Conservation (phyloP, 2,888 invertebrate species). For the Oscheius myriophilus region DNA sequence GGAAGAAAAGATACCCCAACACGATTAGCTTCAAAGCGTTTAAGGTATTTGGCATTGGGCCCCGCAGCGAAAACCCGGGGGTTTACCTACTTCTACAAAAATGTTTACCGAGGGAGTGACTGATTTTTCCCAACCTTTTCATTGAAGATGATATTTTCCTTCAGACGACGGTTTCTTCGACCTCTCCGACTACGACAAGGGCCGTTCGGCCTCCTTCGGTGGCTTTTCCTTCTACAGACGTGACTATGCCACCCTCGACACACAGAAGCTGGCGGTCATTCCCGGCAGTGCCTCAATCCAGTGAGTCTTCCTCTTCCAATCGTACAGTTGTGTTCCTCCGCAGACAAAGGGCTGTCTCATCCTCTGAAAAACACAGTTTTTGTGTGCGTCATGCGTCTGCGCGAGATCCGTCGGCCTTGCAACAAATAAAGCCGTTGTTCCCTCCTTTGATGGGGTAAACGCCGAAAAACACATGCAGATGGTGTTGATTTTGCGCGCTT, state of each 20-base stretch:
- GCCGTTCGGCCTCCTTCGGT: slow-evolving; percentile 22
- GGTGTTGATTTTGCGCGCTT: slow-evolving; percentile 11
- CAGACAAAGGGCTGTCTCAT: too few relatives aligned
- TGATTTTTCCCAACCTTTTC: too few relatives aligned
- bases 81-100: too few relatives aligned
- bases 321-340: too few relatives aligned
- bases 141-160: too few relatives aligned
- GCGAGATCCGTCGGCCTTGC: neutral
- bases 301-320: neutral
- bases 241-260: slow-evolving; percentile 17
- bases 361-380: too few relatives aligned
- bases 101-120: too few relatives aligned
- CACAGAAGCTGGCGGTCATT: slow-evolving; percentile 20
- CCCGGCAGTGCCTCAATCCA: slow-evolving; percentile 14
- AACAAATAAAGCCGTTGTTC: slow-evolving; percentile 1
- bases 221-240: slow-evolving; percentile 23
- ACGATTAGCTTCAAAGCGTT: too few relatives aligned
- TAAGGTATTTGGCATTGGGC: too few relatives aligned
- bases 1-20: too few relatives aligned
- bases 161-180: slow-evolving; percentile 27
- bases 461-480: slow-evolving; percentile 11
- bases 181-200: slow-evolving; percentile 21
- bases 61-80: too few relatives aligned
- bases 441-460: too few relatives aligned
- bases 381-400: neutral